Base-by-base conservation (phyloP, 2,888 invertebrate genomes). In the Poecilobothrus nobilitatus region DNA sequence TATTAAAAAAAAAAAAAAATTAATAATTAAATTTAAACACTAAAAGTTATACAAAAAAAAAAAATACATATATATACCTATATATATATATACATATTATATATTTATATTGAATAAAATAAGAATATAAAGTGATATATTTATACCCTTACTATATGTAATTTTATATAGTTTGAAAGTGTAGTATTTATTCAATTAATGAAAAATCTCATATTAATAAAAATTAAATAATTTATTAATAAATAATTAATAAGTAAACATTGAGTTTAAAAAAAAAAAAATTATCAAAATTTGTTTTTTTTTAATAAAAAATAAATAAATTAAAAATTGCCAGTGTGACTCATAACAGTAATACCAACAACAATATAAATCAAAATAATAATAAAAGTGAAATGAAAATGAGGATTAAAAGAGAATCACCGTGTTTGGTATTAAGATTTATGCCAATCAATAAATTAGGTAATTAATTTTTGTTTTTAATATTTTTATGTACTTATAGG, bases 341-440 rank as follows among this genome's bases (percentile, higher is more conserved):
- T 81, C 81, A 81, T 78, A 72, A 33, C 33, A n/a, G 15, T 6
- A 53, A 53, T 53, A 53, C 15, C 41, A 41, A 53, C 53, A 53
- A 53, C 15, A 53, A 53, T n/a, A 53, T 53, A 53, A 53, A 53
- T 27, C 27, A 27, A 27, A 27, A 27, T 5, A 27, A 27, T 53
- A 53, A 53, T 53, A 80, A 78, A 80, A 81, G 80, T 81, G 81
- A 81, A 80, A 81, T 80, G 78, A 82, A 82, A 78, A 88, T 88
- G 87, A 85, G 87, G 83, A 85, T 87, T 77, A 88, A 87, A 83
- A 84, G 87, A 80, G 86, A 86, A 79, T 85, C 86, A 73, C 86
- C 86, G 75, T 88, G 87, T 79, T 83, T 88, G 74, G 85, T 88
- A 73, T 82, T 88, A 69, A 83, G 86, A 76, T 85, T 87, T 75